Evolutionary conservation across 2,888 invertebrate species (phyloP), one percentile per base, ranked within the genome.

Genomic region (Seladonia tumulorum): DNA sequence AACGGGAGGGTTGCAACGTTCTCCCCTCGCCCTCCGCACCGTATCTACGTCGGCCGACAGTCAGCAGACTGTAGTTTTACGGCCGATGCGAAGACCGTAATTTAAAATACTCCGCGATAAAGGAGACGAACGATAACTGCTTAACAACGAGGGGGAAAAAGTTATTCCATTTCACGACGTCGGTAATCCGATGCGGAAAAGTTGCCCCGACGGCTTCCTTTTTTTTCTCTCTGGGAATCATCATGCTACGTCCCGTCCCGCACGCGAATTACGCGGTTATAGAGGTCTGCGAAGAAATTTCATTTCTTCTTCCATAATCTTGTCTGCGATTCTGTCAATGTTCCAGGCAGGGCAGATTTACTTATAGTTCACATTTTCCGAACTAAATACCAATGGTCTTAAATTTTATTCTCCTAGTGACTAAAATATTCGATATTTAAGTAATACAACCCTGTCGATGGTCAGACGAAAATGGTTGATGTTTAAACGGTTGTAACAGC

Each of bases 91-190:
- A 83, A 75, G 72, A 76, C 74, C 78, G 82, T 83, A 88, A 87
- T 87, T 88, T 87, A 85, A 87, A 87, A 83, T 82, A 83, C 83
- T 77, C 79, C 82, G 72, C 79, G 82, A 88, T 88, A 88, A 83
- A 87, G 77, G 85, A 80, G 82, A 85, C 81, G 82, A 76, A 85
- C 80, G 88, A 87, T 87, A 88, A 84, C 83, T 79, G 81, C 75
- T 78, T 79, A 82, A 82, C 82, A 86, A 82, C 82, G 82, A 75
- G 71, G 75, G 76, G 76, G 47, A 53, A 85, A 78, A 81, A 85
- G 81, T 78, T 85, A 81, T 85, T 81, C 78, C 78, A 78, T 81
- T 81, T 85, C 85, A 77, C 84, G 78, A 78, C 75, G 84, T 63
- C 70, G 84, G 84, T 85, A 85, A 85, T 84, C 85, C 79, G 85